These are phyloP conservation scores for Tiliacea citrago DNA, from an alignment of 2,888 invertebrate genomes.

Conservation along the genomic window DNA sequence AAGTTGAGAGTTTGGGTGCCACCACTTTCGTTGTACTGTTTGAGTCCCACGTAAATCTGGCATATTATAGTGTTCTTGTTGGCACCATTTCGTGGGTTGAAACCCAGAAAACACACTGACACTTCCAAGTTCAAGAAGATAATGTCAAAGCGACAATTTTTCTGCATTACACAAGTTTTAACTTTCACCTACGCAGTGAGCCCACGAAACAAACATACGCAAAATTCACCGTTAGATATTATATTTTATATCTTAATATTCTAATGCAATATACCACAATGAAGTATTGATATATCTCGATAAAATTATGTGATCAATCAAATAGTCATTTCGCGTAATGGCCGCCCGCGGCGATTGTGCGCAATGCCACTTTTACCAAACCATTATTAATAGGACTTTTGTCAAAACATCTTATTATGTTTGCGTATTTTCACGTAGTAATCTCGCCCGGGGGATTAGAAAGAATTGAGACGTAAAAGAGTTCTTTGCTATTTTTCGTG, in stretches of 20 bases:
- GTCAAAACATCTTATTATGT: constrained; percentile 57
- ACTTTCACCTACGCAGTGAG: constrained; percentile 35
- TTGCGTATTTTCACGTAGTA: constrained; percentile 45
- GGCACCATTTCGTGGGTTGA: constrained; percentile 5
- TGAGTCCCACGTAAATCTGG: too few relatives aligned
- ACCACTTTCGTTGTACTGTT: too few relatives aligned
- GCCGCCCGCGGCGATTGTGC: constrained; percentile 58
- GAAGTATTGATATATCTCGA: constrained; percentile 58
- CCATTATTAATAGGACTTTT: constrained; percentile 54
- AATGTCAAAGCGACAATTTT: constrained; percentile 44
- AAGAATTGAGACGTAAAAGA: constrained; percentile 31
- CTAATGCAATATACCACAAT: constrained; percentile 55
- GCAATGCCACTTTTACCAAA: constrained; percentile 50
- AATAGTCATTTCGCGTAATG: constrained; percentile 60
- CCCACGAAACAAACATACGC: constrained; percentile 36
- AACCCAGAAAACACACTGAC: neutral
- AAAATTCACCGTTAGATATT: constrained; percentile 28
- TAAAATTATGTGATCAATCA: constrained; percentile 62
- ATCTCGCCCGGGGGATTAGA: constrained; percentile 33
- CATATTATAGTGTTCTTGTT: neutral
- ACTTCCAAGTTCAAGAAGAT: constrained; percentile 11
- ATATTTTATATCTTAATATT: constrained; percentile 27
- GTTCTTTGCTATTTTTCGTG: constrained; percentile 15
- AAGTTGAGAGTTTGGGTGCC: too few relatives aligned
- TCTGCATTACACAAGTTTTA: constrained; percentile 7